phyloP scores from a whole-genome alignment of 2,113 vertebrate genomes.

The Romanogobio albipinnatus region DNA sequence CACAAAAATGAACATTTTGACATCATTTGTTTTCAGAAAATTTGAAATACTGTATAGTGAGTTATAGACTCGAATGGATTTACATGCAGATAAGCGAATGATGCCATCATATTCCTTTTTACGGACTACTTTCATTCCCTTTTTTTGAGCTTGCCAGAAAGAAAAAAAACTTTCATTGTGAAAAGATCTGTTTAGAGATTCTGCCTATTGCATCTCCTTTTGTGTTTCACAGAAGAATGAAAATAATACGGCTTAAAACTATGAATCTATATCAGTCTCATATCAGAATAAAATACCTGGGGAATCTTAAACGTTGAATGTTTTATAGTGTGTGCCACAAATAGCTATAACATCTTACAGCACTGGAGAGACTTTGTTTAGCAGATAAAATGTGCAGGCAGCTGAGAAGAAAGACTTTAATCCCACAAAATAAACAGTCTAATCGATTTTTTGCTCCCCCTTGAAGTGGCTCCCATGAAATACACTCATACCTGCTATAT shows the following conservation, averaged over 20 bases:
- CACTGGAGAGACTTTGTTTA: not conserved
- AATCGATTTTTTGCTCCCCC: slow-evolving; percentile 37
- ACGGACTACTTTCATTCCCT: not conserved
- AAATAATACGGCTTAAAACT: not conserved
- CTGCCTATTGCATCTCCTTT: not conserved
- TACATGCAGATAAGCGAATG: not conserved
- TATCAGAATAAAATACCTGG: not conserved
- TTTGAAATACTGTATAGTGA: too few species aligned
- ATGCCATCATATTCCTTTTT: not conserved
- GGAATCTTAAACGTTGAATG: not conserved
- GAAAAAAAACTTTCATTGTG: too few species aligned
- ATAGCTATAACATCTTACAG: slow-evolving; percentile 12
- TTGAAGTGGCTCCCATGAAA: slow-evolving; percentile 18
- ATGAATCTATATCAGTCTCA: not conserved
- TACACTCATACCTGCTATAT: slow-evolving; percentile 27
- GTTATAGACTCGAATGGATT: not conserved
- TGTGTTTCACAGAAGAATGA: not conserved
- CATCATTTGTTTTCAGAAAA: not conserved
- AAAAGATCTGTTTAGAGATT: not conserved
- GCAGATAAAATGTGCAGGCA: slow-evolving; percentile 18
- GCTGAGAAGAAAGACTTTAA: slow-evolving; percentile 49
- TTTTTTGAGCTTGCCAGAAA: not conserved
- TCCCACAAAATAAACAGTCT: slow-evolving; percentile 36
- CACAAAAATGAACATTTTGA: not conserved
- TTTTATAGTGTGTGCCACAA: slow-evolving; percentile 13